phyloP scores from a whole-genome alignment of 1,140 invertebrate genomes.

The Pogonomyrmex californicus region DNA sequence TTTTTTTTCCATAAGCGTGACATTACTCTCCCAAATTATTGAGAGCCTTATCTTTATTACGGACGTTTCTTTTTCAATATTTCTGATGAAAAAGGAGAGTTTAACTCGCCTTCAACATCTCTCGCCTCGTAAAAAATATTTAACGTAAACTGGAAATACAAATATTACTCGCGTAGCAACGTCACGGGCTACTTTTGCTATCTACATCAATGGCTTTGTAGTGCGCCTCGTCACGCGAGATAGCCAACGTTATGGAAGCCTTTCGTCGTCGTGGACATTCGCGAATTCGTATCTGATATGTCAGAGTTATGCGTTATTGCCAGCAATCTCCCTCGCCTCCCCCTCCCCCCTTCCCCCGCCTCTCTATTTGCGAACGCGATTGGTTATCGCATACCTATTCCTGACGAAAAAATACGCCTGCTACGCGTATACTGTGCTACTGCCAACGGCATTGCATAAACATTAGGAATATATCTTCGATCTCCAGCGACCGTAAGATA shows the following conservation, averaged over 20 bases:
- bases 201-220: neutral
- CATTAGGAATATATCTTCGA: conserved; percentile 80
- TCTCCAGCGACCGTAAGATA: conserved; percentile 73
- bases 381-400: conserved; percentile 77
- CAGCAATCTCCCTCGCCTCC: no score
- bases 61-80: conserved; percentile 23
- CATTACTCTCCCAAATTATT: neutral
- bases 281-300: conserved; percentile 79
- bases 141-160: conserved; percentile 2
- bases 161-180: conserved; percentile 16
- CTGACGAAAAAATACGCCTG: conserved; percentile 73
- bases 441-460: conserved; percentile 80
- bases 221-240: conserved; percentile 15
- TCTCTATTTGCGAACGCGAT: conserved; percentile 46
- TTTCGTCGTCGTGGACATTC: conserved; percentile 55
- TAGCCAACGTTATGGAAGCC: conserved; percentile 68
- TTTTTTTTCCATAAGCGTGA: neutral
- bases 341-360: conserved; percentile 55
- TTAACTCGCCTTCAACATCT: conserved; percentile 1
- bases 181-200: neutral
- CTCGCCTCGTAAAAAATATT: neutral
- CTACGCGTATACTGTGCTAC: conserved; percentile 56
- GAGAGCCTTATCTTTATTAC: conserved; percentile 18
- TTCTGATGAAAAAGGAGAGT: neutral
- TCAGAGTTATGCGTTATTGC: conserved; percentile 82